Percentiles rank a stretch among this genome's conserved stretches.
Conservation (phyloP, 2,113 vertebrate species). For the Crotalus viridis region DNA sequence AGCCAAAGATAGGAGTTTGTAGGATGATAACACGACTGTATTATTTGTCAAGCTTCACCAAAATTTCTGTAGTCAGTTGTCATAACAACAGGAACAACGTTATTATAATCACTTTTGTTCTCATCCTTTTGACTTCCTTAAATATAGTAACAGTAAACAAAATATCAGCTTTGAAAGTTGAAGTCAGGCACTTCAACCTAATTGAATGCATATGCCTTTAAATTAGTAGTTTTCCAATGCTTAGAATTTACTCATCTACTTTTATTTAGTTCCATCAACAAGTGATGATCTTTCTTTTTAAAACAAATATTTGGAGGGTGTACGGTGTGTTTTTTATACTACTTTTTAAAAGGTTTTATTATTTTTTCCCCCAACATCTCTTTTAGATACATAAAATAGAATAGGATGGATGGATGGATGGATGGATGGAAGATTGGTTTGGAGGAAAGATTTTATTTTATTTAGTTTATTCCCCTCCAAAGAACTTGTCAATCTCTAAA, state of each 20-base stretch:
- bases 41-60: constrained; percentile 50
- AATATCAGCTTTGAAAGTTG: constrained; percentile 37
- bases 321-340: background rate
- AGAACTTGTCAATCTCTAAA: background rate
- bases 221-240: background rate
- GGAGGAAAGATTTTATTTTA: background rate
- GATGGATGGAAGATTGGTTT: background rate
- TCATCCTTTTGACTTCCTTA: constrained; percentile 55
- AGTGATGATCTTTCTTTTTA: background rate
- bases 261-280: background rate
- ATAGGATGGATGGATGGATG: background rate
- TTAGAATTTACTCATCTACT: background rate
- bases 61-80: constrained; percentile 58
- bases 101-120: constrained; percentile 48
- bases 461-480: no score
- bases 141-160: constrained; percentile 48
- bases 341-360: background rate
- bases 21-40: constrained; percentile 34
- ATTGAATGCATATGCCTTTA: background rate
- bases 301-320: background rate
- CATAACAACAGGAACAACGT: constrained; percentile 63
- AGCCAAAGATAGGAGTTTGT: constrained; percentile 31
- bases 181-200: background rate
- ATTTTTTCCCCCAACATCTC: background rate
- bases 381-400: background rate